Evolutionary conservation across 2,113 vertebrate genomes (phyloP).

Genomic region (Hymenochirus boettgeri): DNA sequence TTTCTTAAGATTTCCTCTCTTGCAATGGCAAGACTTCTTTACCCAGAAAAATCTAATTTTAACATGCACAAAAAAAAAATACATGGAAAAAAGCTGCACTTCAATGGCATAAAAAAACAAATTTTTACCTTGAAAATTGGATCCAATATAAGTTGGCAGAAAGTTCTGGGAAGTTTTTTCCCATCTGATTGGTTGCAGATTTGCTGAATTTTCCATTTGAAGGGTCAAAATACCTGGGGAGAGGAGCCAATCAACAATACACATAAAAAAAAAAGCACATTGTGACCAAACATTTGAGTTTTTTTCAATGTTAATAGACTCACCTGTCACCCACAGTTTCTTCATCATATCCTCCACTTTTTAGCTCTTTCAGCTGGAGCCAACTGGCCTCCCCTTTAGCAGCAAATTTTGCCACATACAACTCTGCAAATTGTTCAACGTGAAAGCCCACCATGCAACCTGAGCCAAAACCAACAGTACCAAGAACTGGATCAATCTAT

Average conservation of each 20-base stretch:
- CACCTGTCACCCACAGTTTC: slow-evolving; percentile 91
- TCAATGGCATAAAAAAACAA: too few species aligned
- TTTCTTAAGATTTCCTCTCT: too few species aligned
- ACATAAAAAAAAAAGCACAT: too few species aligned
- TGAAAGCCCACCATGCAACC: slow-evolving; percentile 97
- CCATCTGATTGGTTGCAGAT: slow-evolving; percentile 62
- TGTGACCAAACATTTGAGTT: too few species aligned
- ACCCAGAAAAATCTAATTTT: too few species aligned
- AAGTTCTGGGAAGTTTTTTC: slow-evolving; percentile 76
- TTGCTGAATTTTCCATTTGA: slow-evolving; percentile 81
- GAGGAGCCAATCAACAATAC: neutral
- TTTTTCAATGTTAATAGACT: too few species aligned
- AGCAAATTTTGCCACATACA: slow-evolving; percentile 88
- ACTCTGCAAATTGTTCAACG: slow-evolving; percentile 93
- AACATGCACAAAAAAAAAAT: too few species aligned
- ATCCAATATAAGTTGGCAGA: slow-evolving; percentile 85
- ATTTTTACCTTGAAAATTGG: slow-evolving; percentile 96
- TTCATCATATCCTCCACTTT: slow-evolving; percentile 98
- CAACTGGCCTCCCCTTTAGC: slow-evolving; percentile 80
- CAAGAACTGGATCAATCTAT: slow-evolving; percentile 82
- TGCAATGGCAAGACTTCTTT: too few species aligned
- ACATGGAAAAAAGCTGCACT: too few species aligned
- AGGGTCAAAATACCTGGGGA: slow-evolving; percentile 75
- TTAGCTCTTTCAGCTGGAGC: slow-evolving; percentile 71
- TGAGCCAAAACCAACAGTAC: slow-evolving; percentile 90